A percentile compares a stretch with the other conserved stretches of the same genome.
These are phyloP conservation scores for Cataglyphis cursor DNA, from an alignment of 2,888 invertebrate genomes.

Conservation along the genomic window DNA sequence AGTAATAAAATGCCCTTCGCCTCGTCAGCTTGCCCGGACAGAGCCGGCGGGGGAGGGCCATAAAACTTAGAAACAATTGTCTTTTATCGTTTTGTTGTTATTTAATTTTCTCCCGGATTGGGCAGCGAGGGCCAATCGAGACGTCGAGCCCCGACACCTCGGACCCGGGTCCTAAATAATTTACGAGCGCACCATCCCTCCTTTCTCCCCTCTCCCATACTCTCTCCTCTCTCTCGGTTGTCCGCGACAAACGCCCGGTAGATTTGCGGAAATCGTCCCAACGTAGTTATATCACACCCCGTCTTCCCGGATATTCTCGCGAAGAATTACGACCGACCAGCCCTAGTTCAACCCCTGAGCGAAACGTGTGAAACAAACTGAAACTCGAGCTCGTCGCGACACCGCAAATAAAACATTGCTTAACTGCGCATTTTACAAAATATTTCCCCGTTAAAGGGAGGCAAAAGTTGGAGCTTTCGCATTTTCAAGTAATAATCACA, in stretches of 20 bases:
- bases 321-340: conserved; percentile 59
- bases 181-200: conserved; percentile 78
- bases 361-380: conserved; percentile 26
- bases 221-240: neutral
- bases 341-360: conserved; percentile 10
- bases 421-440: conserved; percentile 44
- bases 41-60: conserved; percentile 76
- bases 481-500: no score
- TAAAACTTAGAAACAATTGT: conserved; percentile 87
- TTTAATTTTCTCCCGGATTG: conserved; percentile 85
- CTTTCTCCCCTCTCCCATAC: neutral
- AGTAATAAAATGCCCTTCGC: conserved; percentile 77
- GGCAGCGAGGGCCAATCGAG: conserved; percentile 73
- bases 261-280: conserved; percentile 75
- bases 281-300: conserved; percentile 51
- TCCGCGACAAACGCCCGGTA: conserved; percentile 57
- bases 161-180: conserved; percentile 83
- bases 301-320: conserved; percentile 51
- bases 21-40: conserved; percentile 78
- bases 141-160: conserved; percentile 74
- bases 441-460: neutral
- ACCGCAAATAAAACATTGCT: conserved; percentile 27
- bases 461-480: neutral
- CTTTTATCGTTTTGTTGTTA: conserved; percentile 87
- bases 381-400: conserved; percentile 34